Conservation (phyloP, 2,888 invertebrate genomes). For the Didymodactylos carnosus region DNA sequence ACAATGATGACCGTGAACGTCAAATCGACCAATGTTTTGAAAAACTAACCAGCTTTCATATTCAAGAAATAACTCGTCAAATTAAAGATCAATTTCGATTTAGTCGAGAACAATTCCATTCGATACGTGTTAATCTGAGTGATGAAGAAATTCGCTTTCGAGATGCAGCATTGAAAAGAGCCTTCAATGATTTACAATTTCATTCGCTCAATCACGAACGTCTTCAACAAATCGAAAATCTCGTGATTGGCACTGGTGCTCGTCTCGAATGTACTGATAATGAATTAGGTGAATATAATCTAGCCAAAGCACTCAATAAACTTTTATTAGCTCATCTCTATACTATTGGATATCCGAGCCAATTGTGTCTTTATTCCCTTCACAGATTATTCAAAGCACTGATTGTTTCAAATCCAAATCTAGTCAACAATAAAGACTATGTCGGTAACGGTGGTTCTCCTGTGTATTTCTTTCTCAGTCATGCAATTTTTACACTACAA, state of each 20-base stretch:
- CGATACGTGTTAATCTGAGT: not conserved
- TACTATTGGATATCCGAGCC: not conserved
- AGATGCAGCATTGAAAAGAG: not conserved
- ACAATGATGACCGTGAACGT: not conserved
- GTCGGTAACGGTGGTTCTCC: not conserved
- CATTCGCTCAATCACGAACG: not conserved
- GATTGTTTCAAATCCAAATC: not conserved
- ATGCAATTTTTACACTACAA: not conserved
- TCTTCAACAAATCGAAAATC: not conserved
- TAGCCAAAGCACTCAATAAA: not conserved
- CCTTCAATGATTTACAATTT: not conserved
- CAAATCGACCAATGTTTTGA: not conserved
- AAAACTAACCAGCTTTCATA: not conserved
- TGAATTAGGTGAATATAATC: not conserved
- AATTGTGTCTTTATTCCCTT: not conserved
- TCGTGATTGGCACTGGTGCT: not conserved
- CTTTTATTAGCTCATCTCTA: not conserved
- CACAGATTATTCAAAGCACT: not conserved
- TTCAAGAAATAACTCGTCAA: not conserved
- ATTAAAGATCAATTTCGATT: not conserved
- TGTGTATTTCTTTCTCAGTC: not conserved
- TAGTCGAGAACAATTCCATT: not conserved
- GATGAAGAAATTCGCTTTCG: not conserved
- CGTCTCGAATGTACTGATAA: not conserved
- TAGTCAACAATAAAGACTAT: not conserved